Base-by-base conservation (phyloP, 2,888 invertebrate genomes). In the Caenorhabditis becei region DNA sequence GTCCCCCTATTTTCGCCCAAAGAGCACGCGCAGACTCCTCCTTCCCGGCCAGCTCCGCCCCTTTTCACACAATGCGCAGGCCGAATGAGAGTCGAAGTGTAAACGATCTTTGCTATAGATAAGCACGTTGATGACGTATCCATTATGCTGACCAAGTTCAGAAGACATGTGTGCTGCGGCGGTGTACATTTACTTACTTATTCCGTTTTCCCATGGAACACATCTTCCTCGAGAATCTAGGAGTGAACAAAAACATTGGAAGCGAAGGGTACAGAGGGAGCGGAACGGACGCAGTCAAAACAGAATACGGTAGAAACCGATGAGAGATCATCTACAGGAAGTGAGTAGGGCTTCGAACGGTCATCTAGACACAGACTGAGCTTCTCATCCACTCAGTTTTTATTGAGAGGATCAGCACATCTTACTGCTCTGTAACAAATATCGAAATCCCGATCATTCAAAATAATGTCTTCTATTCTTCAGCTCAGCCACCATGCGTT, bases 81-180 rank as follows among this genome's bases (percentile, higher is more conserved):
- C 37, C 23, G 26, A 16, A 44, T 26, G 44, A 18, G 16, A 47
- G 16, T n/a, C 18, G 35, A 47, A 66, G 59, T 63, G 24, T 66
- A 56, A 26, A 51, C 63, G 77, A 69, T 63, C 63, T 77, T 56
- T 69, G 69, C 26, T 54, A 61, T 67, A 71, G 59, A 62, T 71
- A 56, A 62, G n/a, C 16, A 51, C 41, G 10, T 26, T 24, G 54
- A 62, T 59, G 49, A 32, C 37, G 54, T 44, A 35, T 35, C 35
- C 35, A n/a, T n/a, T n/a, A n/a, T n/a, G n/a, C n/a, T 35, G 10
- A 35, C 35, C 35, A 8, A 10, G 35, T 8, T 5, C 7, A 10
- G 26, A 59, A 20, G 20, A 44, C 41, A 61, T n/a, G 26, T 16
- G 32, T 44, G 61, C 16, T 44, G 47, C 16, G 35, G 32, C 20